Evolutionary conservation across 2,113 vertebrate genomes (phyloP).

Genomic region (Gnathonemus longibarbis): DNA sequence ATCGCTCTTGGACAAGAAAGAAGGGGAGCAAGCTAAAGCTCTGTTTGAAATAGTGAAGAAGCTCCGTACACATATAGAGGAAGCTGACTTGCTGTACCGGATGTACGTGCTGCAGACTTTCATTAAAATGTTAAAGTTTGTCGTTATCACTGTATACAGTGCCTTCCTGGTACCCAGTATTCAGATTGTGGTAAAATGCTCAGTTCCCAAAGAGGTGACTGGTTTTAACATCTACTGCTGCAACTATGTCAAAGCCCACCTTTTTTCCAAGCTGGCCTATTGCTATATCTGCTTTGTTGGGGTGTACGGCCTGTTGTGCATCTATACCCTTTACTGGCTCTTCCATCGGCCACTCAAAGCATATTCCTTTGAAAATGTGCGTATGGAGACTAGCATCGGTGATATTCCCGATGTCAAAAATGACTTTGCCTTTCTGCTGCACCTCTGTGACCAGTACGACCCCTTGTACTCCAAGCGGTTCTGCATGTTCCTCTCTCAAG

Average conservation of each 20-base stretch:
- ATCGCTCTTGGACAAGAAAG: constrained; percentile 77
- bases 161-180: constrained; percentile 65
- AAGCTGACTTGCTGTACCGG: constrained; percentile 70
- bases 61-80: constrained; percentile 76
- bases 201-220: constrained; percentile 69
- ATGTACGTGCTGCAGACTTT: constrained; percentile 81
- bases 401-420: constrained; percentile 86
- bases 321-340: constrained; percentile 82
- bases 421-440: constrained; percentile 83
- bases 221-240: constrained; percentile 80
- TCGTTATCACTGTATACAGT: constrained; percentile 70
- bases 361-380: constrained; percentile 73
- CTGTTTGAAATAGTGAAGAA: constrained; percentile 88
- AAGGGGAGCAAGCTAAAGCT: constrained; percentile 83
- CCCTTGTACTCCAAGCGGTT: constrained; percentile 79
- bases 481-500: constrained; percentile 81
- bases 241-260: constrained; percentile 78
- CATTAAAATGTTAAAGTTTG: constrained; percentile 74
- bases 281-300: constrained; percentile 78
- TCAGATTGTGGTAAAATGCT: constrained; percentile 70
- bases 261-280: constrained; percentile 80
- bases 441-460: constrained; percentile 83
- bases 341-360: constrained; percentile 77
- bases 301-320: constrained; percentile 70
- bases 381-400: constrained; percentile 75